These are phyloP conservation scores for Drosophila kohkoa DNA, from an alignment of 1,140 invertebrate genomes.

Conservation along the genomic window DNA sequence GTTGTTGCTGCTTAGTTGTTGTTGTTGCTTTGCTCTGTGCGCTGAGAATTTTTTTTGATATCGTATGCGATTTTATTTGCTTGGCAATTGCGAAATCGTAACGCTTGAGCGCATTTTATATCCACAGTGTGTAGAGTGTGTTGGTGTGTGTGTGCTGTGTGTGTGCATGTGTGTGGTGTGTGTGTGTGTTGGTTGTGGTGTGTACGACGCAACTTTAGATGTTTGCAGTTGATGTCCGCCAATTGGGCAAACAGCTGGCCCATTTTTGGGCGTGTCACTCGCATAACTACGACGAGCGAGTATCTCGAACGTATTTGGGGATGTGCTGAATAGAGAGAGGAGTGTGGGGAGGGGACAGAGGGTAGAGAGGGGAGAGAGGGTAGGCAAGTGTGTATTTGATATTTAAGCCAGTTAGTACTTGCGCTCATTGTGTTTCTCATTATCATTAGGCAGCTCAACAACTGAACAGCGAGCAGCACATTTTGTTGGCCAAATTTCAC, in stretches of 20 bases:
- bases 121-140: slow-evolving; percentile 37
- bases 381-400: not conserved
- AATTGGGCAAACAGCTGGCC: slow-evolving; percentile 58
- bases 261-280: slow-evolving; percentile 53
- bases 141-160: not conserved
- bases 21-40: not conserved
- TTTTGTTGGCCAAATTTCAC: slow-evolving; percentile 55
- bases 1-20: not conserved
- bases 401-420: slow-evolving; percentile 41
- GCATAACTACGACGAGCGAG: slow-evolving; percentile 9
- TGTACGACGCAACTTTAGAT: slow-evolving; percentile 45
- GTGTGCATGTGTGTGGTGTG: slow-evolving; percentile 7
- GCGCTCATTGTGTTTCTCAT: slow-evolving; percentile 55
- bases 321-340: not conserved
- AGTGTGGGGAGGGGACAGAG: not conserved
- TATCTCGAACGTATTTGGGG: slow-evolving; percentile 1
- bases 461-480: not conserved
- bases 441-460: slow-evolving; percentile 43
- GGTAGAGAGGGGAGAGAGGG: not conserved
- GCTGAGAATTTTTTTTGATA: slow-evolving; percentile 40
- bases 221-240: slow-evolving; percentile 50
- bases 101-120: slow-evolving; percentile 69
- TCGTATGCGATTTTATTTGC: slow-evolving; percentile 61
- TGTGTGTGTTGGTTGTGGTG: slow-evolving; percentile 6
- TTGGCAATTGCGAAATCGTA: slow-evolving; percentile 71